Percentiles rank a stretch among this genome's conserved stretches.
These are phyloP conservation scores for Amphimedon queenslandica DNA, from an alignment of 37 sponge, comb jelly and placozoan genomes.

Conservation along the genomic window DNA sequence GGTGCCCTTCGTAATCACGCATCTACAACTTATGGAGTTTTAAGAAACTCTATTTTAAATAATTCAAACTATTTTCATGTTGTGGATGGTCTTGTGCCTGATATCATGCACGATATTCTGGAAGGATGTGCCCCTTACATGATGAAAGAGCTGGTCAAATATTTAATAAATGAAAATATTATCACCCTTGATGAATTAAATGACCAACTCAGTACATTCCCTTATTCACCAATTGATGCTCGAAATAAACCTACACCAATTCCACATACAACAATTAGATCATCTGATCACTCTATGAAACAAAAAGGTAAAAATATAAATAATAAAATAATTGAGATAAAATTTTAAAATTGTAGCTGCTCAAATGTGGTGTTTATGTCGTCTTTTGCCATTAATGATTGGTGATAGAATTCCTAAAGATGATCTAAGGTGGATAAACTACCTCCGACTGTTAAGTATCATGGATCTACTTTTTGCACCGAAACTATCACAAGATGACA, in stretches of 20 bases:
- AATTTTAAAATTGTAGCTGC: constrained; percentile 23
- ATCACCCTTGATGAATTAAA: constrained; percentile 28
- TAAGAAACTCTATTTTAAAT: constrained; percentile 37
- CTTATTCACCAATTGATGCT: constrained; percentile 5
- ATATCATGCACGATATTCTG: constrained; percentile 75
- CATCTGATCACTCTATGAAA: constrained; percentile 20
- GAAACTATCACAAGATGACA: background rate
- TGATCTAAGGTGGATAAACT: constrained; percentile 40
- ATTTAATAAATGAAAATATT: constrained; percentile 20
- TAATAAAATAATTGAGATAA: background rate
- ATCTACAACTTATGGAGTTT: constrained; percentile 60
- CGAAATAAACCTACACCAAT: constrained; percentile 22
- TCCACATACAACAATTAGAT: constrained; percentile 9
- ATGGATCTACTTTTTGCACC: constrained; percentile 48
- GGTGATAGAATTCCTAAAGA: constrained; percentile 44
- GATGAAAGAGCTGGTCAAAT: constrained; percentile 22
- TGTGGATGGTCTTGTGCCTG: constrained; percentile 58
- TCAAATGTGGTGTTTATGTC: constrained; percentile 55
- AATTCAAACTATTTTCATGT: constrained; percentile 51
- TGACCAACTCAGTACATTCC: constrained; percentile 14
- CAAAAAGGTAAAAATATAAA: constrained; percentile 27
- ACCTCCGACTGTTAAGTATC: constrained; percentile 34
- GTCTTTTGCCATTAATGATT: constrained; percentile 57
- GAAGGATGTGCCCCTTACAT: constrained; percentile 29
- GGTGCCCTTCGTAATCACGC: constrained; percentile 61